These are phyloP conservation scores for Lissocephala sabroskyi DNA, from an alignment of 2,888 invertebrate species.

Conservation along the genomic window DNA sequence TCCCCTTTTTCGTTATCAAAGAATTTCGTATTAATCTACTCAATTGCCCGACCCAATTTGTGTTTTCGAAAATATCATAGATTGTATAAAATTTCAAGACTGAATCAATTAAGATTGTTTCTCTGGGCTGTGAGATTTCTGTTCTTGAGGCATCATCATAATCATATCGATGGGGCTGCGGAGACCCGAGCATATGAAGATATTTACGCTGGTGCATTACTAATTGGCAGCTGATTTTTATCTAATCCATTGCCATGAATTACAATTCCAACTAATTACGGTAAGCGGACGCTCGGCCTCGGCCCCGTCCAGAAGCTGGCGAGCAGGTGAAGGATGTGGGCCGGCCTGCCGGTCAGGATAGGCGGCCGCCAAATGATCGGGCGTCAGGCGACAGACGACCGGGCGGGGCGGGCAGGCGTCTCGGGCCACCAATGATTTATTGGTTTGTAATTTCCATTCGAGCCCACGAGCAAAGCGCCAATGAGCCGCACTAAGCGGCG, in stretches of 20 bases:
- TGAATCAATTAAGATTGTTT: background rate
- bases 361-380: background rate
- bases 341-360: too few species aligned
- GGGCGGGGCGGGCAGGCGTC: too few species aligned
- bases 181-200: constrained; percentile 26
- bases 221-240: constrained; percentile 64
- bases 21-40: background rate
- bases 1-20: too few species aligned
- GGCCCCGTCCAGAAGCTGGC: background rate
- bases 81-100: background rate
- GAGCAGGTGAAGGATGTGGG: constrained; percentile 17
- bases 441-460: constrained; percentile 58
- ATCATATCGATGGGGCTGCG: too few species aligned
- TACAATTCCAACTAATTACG: constrained; percentile 64
- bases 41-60: too few species aligned
- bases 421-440: constrained; percentile 49
- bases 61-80: too few species aligned
- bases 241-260: constrained; percentile 62
- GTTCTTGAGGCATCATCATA: background rate
- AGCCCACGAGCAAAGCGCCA: constrained; percentile 55
- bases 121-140: background rate
- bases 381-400: background rate
- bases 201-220: constrained; percentile 56
- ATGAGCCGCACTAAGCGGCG: constrained; percentile 32
- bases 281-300: constrained; percentile 9